phyloP scores from a whole-genome alignment of 2,888 invertebrate species.

The Gasteruption jaculator region DNA sequence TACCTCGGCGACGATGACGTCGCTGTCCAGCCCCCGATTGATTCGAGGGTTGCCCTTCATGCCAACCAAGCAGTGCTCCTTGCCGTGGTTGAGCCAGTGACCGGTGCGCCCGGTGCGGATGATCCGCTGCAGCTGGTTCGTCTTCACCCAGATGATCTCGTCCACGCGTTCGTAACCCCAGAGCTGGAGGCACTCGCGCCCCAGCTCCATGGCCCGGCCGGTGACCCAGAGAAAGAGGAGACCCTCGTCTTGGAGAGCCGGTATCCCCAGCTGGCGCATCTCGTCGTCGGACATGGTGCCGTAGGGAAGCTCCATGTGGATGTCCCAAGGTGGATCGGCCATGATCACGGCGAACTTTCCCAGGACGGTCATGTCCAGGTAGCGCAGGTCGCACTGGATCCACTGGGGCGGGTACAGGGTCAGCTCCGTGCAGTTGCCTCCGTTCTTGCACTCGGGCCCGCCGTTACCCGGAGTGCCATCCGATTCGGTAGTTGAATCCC shows the following conservation, averaged over 20 bases:
- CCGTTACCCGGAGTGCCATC: conserved; percentile 28
- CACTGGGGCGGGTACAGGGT: conserved; percentile 89
- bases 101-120: conserved; percentile 96
- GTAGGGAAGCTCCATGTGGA: conserved; percentile 98
- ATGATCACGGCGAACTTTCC: conserved; percentile 98
- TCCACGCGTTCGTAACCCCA: conserved; percentile 98
- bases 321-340: conserved; percentile 99
- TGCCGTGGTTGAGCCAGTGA: conserved; percentile 98
- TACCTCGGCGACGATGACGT: conserved; percentile 97
- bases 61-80: conserved; percentile 94
- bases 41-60: conserved; percentile 93
- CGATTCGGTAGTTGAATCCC: conserved; percentile 32
- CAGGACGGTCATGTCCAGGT: conserved; percentile 84
- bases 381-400: conserved; percentile 95
- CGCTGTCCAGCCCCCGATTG: conserved; percentile 92
- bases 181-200: conserved; percentile 88
- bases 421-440: conserved; percentile 52
- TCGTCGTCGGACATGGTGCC: conserved; percentile 99
- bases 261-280: conserved; percentile 93
- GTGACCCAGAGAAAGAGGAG: conserved; percentile 98
- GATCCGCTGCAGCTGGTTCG: conserved; percentile 94
- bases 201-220: conserved; percentile 93
- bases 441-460: conserved; percentile 14
- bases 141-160: conserved; percentile 98
- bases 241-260: conserved; percentile 92